Conservation (phyloP, 2,797 vertebrate species). For the Spea hammondii region DNA sequence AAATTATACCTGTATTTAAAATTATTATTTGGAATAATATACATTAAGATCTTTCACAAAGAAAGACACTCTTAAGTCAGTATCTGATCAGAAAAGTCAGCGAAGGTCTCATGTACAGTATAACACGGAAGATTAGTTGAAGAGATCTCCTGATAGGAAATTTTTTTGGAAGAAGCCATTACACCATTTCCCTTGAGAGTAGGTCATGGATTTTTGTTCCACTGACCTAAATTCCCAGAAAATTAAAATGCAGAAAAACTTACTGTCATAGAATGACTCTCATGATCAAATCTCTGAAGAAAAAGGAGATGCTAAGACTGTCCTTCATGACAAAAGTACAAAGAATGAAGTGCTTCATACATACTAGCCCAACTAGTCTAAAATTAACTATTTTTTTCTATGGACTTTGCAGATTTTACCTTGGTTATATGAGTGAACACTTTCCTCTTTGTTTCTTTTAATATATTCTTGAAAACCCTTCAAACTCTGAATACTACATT, state of each 20-base stretch:
- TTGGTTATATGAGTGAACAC: not conserved
- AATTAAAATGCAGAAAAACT: not conserved
- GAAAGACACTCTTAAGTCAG: no score
- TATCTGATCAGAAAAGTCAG: not conserved
- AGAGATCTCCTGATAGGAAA: conserved; percentile 3
- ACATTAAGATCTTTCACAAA: no score
- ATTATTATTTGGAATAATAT: no score
- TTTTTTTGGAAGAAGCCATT: conserved; percentile 14
- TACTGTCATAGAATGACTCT: conserved; percentile 3
- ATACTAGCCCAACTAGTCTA: not conserved
- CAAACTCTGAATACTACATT: no score
- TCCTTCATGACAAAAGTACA: conserved; percentile 1
- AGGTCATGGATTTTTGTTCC: conserved; percentile 4
- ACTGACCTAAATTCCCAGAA: conserved; percentile 13
- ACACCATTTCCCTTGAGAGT: not conserved
- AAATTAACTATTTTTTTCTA: not conserved
- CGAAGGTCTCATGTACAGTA: not conserved
- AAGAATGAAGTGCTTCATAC: not conserved
- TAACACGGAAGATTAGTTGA: not conserved
- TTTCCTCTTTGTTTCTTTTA: not conserved
- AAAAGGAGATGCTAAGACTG: not conserved
- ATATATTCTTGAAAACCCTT: not conserved
- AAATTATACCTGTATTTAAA: no score
- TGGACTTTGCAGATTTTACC: not conserved
- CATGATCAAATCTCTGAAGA: conserved; percentile 20